Evolutionary conservation across 2,113 vertebrate genomes (phyloP).

Genomic region (Crotalus tigris): DNA sequence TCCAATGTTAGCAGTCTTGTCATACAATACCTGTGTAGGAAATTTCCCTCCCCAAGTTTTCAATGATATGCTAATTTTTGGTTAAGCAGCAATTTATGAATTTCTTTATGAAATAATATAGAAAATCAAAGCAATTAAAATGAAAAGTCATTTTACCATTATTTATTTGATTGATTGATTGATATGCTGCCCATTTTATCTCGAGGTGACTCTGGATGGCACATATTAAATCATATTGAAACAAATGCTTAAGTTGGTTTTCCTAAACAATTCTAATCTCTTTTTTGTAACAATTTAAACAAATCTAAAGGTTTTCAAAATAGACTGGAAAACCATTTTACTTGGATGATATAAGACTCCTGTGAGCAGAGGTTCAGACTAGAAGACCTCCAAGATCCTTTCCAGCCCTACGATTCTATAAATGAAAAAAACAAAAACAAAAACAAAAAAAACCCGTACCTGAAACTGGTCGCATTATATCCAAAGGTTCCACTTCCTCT

Average conservation of each 20-base stretch:
- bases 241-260: neutral
- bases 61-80: neutral
- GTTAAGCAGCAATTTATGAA: neutral
- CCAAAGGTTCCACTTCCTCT: conserved; percentile 88
- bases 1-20: no score
- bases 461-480: conserved; percentile 76
- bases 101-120: neutral
- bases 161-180: neutral
- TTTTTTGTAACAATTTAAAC: neutral
- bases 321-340: neutral
- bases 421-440: neutral
- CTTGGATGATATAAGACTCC: neutral
- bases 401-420: neutral
- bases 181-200: neutral
- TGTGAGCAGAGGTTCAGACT: neutral
- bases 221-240: neutral
- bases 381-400: neutral
- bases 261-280: neutral
- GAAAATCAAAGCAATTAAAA: neutral
- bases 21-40: neutral
- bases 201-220: neutral
- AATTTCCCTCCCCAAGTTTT: neutral
- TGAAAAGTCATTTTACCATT: neutral
- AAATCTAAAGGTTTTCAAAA: neutral
- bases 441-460: conserved; percentile 56